A percentile compares a stretch with the other conserved stretches of the same genome.
Conservation (phyloP, 2,113 vertebrate genomes). For the Hemibagrus wyckioides region DNA sequence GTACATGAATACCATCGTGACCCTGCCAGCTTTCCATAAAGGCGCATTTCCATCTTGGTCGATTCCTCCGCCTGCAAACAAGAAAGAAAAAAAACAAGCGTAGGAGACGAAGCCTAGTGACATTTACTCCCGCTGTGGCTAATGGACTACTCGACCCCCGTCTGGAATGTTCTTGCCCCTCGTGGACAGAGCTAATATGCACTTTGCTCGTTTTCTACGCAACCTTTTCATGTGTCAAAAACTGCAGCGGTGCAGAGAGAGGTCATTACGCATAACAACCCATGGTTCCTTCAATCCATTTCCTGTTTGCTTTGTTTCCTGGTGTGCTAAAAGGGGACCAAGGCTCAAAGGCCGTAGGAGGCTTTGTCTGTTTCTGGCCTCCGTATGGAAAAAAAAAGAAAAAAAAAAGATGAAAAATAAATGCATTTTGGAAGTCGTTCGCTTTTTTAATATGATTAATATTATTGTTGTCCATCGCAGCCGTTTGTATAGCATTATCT, state of each 20-base stretch:
- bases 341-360: not conserved
- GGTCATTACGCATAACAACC: slow-evolving; percentile 43
- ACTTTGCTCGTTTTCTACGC: slow-evolving; percentile 59
- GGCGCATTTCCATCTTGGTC: not conserved
- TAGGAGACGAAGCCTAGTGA: slow-evolving; percentile 55
- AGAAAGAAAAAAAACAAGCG: slow-evolving; percentile 27
- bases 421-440: slow-evolving; percentile 49
- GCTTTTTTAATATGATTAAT: not conserved
- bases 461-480: slow-evolving; percentile 52
- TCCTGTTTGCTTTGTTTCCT: slow-evolving; percentile 60
- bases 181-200: slow-evolving; percentile 52
- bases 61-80: not conserved
- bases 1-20: not conserved
- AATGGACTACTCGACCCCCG: slow-evolving; percentile 54
- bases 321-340: slow-evolving; percentile 1
- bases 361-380: not conserved
- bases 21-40: not conserved
- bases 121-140: slow-evolving; percentile 58
- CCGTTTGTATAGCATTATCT: slow-evolving; percentile 61
- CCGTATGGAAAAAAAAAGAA: too few relatives aligned
- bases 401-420: not conserved
- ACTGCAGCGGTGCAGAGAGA: slow-evolving; percentile 55
- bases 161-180: slow-evolving; percentile 45
- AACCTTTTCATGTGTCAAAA: slow-evolving; percentile 61
- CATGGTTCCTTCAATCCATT: slow-evolving; percentile 48